phyloP scores from a whole-genome alignment of 2,113 vertebrate species.

The Lophotis ruficrista region DNA sequence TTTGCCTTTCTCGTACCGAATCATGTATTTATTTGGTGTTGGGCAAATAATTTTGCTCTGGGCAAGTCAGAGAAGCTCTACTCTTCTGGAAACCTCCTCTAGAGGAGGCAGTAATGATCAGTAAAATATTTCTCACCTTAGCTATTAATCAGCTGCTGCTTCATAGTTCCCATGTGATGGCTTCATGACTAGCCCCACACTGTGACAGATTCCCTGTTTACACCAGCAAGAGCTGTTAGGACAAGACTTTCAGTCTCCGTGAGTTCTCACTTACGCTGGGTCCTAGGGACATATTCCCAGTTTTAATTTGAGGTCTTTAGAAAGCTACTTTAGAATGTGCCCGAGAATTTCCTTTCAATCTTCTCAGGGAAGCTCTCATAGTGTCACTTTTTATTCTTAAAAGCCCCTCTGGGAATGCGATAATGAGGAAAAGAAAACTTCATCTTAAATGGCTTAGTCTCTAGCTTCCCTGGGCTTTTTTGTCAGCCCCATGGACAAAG shows the following conservation, averaged over 20 bases:
- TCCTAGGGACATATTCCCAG: background rate
- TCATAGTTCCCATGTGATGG: background rate
- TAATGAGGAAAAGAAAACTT: background rate
- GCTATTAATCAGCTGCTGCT: background rate
- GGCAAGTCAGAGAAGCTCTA: background rate
- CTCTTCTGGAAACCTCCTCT: background rate
- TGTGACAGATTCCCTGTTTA: background rate
- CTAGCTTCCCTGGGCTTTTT: background rate
- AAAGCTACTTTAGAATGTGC: background rate
- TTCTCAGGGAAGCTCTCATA: background rate
- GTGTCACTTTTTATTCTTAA: background rate
- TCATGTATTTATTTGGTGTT: background rate
- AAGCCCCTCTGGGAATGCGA: background rate
- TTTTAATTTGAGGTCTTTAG: background rate
- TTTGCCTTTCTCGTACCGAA: rapidly evolving
- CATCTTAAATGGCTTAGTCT: background rate
- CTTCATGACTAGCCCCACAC: background rate
- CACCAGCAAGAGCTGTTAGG: background rate
- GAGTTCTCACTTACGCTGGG: background rate
- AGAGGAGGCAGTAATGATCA: background rate
- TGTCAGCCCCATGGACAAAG: background rate
- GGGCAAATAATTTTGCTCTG: background rate
- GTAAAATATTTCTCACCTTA: background rate
- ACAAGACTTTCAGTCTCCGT: background rate
- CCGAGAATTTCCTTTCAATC: background rate